Evolutionary conservation across 2,888 invertebrate genomes (phyloP), one percentile per base, ranked within the genome.

Genomic region (Gari tellinella): DNA sequence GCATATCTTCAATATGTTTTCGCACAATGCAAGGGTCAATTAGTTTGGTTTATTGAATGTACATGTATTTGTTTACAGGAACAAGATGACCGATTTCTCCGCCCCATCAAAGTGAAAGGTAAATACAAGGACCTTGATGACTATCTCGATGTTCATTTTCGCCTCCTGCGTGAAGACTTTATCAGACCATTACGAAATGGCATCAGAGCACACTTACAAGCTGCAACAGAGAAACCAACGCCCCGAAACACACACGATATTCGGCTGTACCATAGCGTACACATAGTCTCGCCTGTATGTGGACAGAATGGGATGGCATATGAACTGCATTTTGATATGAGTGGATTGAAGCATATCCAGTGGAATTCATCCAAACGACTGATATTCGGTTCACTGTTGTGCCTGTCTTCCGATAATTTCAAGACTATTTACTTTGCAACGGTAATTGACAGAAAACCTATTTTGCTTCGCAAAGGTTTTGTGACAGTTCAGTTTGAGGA

Each of bases 121-220:
- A 92, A 93, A 0, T 96, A 95, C 89, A 87, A 92, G 0, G 93
- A 93, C 86, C 93, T 95, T 0, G 93, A 95, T 52, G 94, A 96
- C 85, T 97, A 97, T 88, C 92, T 97, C 23, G 95, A 96, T 82
- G 93, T 88, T 1, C 97, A 97, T 84, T 96, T 96, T 86, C 94
- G 95, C 26, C 92, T 97, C 38, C 89, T 97, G 51, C 92, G 96
- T 37, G 96, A 97, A 92, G 97, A 97, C 91, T 96, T 95, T 87
- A 93, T 96, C 40, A 93, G 94, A 19, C 96, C 97, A 0, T 89
- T 97, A 31, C 92, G 95, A 45, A 94, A 95, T 85, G 95, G 95
- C 73, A 94, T 96, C 89, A 89, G 90, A 79, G 93, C 93, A 86
- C 94, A 37, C 31, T 31, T 31, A 31, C 31, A 31, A 31, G 15